Evolutionary conservation across 2,797 vertebrate species (phyloP).

Genomic region (Gastrophryne carolinensis): DNA sequence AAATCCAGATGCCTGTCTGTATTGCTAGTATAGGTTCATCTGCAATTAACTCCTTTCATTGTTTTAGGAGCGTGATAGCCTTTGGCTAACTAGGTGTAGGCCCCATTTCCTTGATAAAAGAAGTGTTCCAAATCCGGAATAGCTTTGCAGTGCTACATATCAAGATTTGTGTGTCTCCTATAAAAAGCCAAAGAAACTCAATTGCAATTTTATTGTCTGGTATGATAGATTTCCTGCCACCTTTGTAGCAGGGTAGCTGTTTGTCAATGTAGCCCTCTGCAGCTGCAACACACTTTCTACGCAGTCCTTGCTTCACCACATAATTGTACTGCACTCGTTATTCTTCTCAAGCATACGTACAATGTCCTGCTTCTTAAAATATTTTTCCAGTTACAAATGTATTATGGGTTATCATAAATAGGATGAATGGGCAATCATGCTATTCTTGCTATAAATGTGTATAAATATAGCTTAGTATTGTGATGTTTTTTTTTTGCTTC

Average conservation of each 20-base stretch:
- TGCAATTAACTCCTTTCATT: conserved; percentile 66
- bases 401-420: no score
- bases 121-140: conserved; percentile 72
- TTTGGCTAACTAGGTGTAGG: conserved; percentile 64
- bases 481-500: no score
- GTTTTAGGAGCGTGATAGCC: conserved; percentile 42
- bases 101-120: conserved; percentile 67
- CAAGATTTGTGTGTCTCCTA: conserved; percentile 92
- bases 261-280: conserved; percentile 95
- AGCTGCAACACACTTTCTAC: conserved; percentile 73
- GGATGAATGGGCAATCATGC: no score
- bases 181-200: conserved; percentile 99
- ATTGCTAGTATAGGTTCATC: not conserved
- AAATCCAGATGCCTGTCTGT: not conserved
- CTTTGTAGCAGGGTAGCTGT: conserved; percentile 93
- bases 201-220: conserved; percentile 99
- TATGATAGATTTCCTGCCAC: conserved; percentile 99
- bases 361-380: conserved; percentile 36
- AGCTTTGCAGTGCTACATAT: conserved; percentile 77
- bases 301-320: conserved; percentile 60
- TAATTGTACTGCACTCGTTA: conserved; percentile 60
- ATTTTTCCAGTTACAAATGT: no score
- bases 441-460: no score
- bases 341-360: conserved; percentile 34
- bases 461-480: no score